These are phyloP conservation scores for Pangasius mekongensis DNA, from an alignment of 2,797 vertebrate species.

Conservation along the genomic window DNA sequence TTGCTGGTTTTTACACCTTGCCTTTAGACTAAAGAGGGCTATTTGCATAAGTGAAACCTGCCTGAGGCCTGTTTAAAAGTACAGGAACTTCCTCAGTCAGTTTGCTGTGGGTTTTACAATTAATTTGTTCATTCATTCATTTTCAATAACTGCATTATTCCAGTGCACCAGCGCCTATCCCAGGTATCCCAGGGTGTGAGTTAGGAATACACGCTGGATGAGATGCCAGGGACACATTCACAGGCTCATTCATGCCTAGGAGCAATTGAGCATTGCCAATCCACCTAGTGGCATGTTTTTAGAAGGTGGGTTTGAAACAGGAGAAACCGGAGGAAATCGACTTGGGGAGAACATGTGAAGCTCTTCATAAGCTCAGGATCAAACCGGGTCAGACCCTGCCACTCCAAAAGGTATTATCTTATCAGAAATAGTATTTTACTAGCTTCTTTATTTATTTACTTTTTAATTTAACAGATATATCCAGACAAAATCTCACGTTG, in stretches of 20 bases:
- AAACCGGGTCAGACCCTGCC: neutral
- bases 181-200: neutral
- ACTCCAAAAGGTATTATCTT: neutral
- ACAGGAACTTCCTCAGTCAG: neutral
- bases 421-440: neutral
- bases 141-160: neutral
- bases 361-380: neutral
- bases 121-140: neutral
- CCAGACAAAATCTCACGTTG: neutral
- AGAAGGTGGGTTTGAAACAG: neutral
- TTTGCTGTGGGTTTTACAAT: neutral
- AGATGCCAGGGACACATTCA: neutral
- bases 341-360: neutral
- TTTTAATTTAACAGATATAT: neutral
- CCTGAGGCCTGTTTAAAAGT: neutral
- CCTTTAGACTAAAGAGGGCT: neutral
- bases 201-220: neutral
- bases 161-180: neutral
- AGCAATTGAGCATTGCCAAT: neutral
- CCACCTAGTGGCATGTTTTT: neutral
- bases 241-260: neutral
- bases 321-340: neutral
- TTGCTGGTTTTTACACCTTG: conserved; percentile 11
- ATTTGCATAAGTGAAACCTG: conserved; percentile 36
- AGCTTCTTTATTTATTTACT: neutral